Conservation (phyloP, 2,113 vertebrate species). For the Alces alces region DNA sequence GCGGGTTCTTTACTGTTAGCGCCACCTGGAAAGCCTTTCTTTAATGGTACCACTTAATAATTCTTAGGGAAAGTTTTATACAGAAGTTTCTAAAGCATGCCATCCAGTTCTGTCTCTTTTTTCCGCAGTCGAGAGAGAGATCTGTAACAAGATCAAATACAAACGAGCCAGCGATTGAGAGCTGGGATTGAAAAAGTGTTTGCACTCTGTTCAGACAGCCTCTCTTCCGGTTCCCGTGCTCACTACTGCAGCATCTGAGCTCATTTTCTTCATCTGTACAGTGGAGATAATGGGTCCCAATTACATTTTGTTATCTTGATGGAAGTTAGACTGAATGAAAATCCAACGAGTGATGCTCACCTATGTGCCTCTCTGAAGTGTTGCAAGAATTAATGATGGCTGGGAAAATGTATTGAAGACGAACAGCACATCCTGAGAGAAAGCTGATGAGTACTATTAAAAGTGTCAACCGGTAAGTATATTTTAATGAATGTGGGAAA, state of each 20-base stretch:
- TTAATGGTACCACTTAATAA: not conserved
- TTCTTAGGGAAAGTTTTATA: not conserved
- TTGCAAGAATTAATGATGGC: constrained; percentile 13
- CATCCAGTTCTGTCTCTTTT: not conserved
- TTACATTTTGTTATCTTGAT: not conserved
- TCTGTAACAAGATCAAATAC: not conserved
- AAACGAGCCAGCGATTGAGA: not conserved
- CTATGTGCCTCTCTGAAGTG: not conserved
- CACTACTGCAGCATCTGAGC: not conserved
- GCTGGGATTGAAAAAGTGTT: not conserved
- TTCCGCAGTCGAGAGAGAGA: not conserved
- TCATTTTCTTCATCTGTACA: constrained; percentile 30
- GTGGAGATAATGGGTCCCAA: not conserved
- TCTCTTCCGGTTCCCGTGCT: not conserved
- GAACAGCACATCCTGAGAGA: not conserved
- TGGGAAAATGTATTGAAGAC: not conserved
- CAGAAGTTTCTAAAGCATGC: not conserved
- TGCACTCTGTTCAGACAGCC: not conserved
- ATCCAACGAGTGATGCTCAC: not conserved
- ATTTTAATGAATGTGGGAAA: not conserved
- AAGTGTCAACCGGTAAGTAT: not conserved
- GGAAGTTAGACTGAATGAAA: constrained; percentile 16
- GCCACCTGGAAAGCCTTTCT: not conserved
- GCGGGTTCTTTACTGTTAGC: not conserved
- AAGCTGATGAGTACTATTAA: not conserved